These are phyloP conservation scores for Prolemur simus DNA, from an alignment of 2,113 vertebrate species.

Conservation along the genomic window DNA sequence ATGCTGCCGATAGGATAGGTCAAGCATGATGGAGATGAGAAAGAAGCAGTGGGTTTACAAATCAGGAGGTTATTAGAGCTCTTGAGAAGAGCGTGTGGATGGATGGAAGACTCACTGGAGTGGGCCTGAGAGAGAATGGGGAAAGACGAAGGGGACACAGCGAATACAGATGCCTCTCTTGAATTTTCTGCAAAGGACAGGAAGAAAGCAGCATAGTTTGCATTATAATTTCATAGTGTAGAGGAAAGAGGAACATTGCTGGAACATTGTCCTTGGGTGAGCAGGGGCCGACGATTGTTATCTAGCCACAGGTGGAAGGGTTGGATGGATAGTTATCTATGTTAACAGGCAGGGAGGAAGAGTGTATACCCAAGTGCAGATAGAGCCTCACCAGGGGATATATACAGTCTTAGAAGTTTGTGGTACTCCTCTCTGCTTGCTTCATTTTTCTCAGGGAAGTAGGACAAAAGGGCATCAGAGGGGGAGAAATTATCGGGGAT, in stretches of 20 bases:
- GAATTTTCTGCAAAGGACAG: neutral
- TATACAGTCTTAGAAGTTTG: neutral
- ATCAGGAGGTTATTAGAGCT: neutral
- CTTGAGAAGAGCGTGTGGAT: neutral
- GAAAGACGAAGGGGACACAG: neutral
- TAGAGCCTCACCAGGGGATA: neutral
- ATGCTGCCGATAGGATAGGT: neutral
- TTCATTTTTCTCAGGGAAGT: neutral
- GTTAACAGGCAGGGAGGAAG: neutral
- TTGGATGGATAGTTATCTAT: neutral
- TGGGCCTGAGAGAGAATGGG: neutral
- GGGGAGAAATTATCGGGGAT: neutral
- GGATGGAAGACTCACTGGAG: neutral
- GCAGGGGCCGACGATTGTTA: too few relatives aligned
- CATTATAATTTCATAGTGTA: neutral
- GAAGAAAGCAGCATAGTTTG: neutral
- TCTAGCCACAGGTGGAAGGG: neutral
- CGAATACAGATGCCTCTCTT: too few relatives aligned
- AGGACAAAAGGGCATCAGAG: neutral
- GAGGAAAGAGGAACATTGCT: neutral
- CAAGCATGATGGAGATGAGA: neutral
- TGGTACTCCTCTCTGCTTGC: neutral
- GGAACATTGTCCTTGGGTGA: neutral
- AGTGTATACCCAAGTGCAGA: neutral
- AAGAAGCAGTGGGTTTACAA: neutral